Evolutionary conservation across 1,140 invertebrate species (phyloP).

Genomic region (Zaprionus capensis): DNA sequence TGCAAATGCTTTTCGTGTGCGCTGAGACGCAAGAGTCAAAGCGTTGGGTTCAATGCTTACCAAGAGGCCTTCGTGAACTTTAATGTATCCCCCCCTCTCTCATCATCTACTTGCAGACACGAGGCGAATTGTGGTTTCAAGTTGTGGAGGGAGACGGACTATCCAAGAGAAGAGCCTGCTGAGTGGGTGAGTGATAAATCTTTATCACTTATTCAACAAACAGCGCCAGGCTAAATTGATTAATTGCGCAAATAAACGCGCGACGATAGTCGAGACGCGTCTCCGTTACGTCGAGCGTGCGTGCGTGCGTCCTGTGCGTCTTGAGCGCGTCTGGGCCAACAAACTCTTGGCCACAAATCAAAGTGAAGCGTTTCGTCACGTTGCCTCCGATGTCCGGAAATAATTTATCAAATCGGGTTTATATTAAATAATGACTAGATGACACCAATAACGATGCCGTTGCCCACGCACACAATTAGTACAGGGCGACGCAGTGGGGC

Average conservation of each 20-base stretch:
- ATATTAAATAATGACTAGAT: slow-evolving; percentile 77
- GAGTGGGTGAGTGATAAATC: slow-evolving; percentile 68
- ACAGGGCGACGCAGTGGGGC: neutral
- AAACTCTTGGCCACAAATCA: slow-evolving; percentile 62
- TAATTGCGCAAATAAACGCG: slow-evolving; percentile 79
- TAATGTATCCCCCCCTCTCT: slow-evolving; percentile 42
- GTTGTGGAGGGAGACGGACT: neutral
- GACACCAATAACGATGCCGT: slow-evolving; percentile 56
- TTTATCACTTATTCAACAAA: slow-evolving; percentile 75
- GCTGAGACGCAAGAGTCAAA: slow-evolving; percentile 77
- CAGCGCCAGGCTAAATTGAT: slow-evolving; percentile 68
- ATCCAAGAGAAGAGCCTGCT: slow-evolving; percentile 17
- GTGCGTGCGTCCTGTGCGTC: slow-evolving; percentile 21
- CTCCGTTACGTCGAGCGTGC: slow-evolving; percentile 20
- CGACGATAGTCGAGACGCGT: slow-evolving; percentile 27
- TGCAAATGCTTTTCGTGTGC: slow-evolving; percentile 70
- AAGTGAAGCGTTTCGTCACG: slow-evolving; percentile 71
- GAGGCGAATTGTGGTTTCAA: slow-evolving; percentile 6
- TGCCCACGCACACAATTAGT: slow-evolving; percentile 56
- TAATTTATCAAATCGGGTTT: slow-evolving; percentile 76
- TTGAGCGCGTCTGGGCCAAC: slow-evolving; percentile 8
- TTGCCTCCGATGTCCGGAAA: slow-evolving; percentile 64
- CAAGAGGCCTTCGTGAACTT: slow-evolving; percentile 49
- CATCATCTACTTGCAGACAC: neutral
- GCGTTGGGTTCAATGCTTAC: slow-evolving; percentile 74